A percentile compares a stretch with the other conserved stretches of the same genome.
Evolutionary conservation across 2,797 vertebrate genomes (phyloP).

Genomic region (Menidia menidia): DNA sequence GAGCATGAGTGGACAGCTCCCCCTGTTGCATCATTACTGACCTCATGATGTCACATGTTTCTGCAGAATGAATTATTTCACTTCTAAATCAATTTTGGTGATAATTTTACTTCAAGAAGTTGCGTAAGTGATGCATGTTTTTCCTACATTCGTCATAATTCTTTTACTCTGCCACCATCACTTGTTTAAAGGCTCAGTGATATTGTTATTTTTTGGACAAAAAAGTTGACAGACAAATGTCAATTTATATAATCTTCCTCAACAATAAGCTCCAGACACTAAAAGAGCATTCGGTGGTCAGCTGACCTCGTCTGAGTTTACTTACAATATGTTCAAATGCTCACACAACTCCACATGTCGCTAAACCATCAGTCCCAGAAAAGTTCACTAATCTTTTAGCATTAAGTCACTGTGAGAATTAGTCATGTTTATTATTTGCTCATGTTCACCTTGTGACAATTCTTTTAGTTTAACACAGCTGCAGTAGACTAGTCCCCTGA

Average conservation of each 20-base stretch:
- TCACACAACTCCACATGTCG: neutral
- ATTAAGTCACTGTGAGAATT: too few species aligned
- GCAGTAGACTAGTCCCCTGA: too few species aligned
- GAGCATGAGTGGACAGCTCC: too few species aligned
- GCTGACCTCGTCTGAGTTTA: conserved; percentile 30
- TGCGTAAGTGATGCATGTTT: too few species aligned
- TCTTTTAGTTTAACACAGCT: too few species aligned
- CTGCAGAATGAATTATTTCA: too few species aligned
- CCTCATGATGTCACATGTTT: neutral
- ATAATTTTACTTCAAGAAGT: neutral
- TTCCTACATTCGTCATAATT: too few species aligned
- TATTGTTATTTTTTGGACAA: neutral
- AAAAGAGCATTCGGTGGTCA: conserved; percentile 22
- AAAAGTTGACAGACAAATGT: neutral
- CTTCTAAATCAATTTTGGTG: neutral
- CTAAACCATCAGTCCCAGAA: too few species aligned
- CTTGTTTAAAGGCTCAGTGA: neutral
- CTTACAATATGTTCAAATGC: neutral
- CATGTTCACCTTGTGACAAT: too few species aligned
- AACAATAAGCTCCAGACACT: conserved; percentile 4
- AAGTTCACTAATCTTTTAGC: too few species aligned
- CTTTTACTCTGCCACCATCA: too few species aligned
- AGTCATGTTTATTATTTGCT: too few species aligned
- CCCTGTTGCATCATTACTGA: neutral
- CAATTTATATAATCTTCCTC: conserved; percentile 7